Evolutionary conservation across 2,888 invertebrate species (phyloP).

Genomic region (Catonia carolina): DNA sequence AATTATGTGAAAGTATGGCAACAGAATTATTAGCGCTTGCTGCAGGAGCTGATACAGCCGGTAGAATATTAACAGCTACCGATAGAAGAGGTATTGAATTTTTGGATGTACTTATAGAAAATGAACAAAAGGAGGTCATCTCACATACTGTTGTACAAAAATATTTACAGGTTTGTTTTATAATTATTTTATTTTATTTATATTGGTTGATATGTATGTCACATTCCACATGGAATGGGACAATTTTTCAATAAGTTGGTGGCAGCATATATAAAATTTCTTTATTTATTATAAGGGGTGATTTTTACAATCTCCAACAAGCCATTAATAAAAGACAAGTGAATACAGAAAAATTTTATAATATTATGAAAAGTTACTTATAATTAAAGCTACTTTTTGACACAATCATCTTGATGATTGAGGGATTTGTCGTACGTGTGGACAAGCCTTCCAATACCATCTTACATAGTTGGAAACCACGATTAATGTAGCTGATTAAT

Average conservation of each 20-base stretch:
- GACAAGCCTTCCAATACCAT: too few relatives aligned
- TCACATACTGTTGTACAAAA: slow-evolving; percentile 96
- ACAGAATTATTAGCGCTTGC: slow-evolving; percentile 91
- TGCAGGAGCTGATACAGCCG: slow-evolving; percentile 90
- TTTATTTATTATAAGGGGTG: too few relatives aligned
- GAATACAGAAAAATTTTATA: too few relatives aligned
- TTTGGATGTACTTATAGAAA: slow-evolving; percentile 93
- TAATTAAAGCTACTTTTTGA: too few relatives aligned
- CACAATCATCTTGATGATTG: too few relatives aligned
- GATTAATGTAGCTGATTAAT: too few relatives aligned
- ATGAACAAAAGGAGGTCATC: slow-evolving; percentile 96
- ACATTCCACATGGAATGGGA: neutral
- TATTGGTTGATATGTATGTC: neutral
- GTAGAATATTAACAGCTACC: slow-evolving; percentile 87
- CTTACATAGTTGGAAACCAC: too few relatives aligned
- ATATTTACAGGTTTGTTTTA: slow-evolving; percentile 67
- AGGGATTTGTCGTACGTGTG: too few relatives aligned
- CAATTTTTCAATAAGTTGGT: neutral
- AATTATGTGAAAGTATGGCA: slow-evolving; percentile 96
- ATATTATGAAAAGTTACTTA: too few relatives aligned
- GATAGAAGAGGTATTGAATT: slow-evolving; percentile 92
- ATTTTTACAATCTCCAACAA: too few relatives aligned
- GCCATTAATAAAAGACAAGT: too few relatives aligned
- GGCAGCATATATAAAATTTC: neutral
- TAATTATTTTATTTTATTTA: neutral